Percentiles rank a stretch among this genome's conserved stretches.
Conservation (phyloP, 2,888 invertebrate genomes). For the Tholera decimalis region DNA sequence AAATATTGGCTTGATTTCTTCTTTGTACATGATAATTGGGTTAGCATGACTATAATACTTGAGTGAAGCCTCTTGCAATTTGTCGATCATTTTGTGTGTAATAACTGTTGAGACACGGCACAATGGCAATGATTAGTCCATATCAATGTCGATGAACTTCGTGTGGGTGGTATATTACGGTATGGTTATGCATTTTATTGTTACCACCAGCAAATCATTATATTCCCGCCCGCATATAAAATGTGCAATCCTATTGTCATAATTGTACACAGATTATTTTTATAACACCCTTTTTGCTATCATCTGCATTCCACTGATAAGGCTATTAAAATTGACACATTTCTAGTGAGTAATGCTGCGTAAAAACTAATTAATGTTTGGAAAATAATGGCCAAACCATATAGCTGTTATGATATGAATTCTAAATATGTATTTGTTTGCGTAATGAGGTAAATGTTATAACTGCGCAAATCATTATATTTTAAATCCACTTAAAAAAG, state of each 20-base stretch:
- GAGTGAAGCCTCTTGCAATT: no score
- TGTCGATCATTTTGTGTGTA: background rate
- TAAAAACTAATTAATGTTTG: constrained; percentile 10
- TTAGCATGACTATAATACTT: no score
- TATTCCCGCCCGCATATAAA: background rate
- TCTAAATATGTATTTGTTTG: constrained; percentile 14
- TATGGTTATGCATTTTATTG: background rate
- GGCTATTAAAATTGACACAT: constrained; percentile 18
- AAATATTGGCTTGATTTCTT: background rate
- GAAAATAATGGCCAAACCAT: constrained; percentile 15
- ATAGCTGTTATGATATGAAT: constrained; percentile 14
- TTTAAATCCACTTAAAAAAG: no score
- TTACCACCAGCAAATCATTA: constrained; percentile 2
- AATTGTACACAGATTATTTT: constrained; percentile 27
- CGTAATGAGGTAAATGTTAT: background rate
- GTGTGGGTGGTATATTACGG: background rate
- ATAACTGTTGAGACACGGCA: background rate
- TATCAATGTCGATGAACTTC: constrained; percentile 28
- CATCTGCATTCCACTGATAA: constrained; percentile 34
- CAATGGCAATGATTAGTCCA: background rate
- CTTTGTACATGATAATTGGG: background rate
- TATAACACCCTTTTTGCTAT: constrained; percentile 32
- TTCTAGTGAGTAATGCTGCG: constrained; percentile 4
- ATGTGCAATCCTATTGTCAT: constrained; percentile 6
- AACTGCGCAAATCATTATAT: background rate